Conservation (phyloP, 1,140 invertebrate genomes). For the Nephotettix cincticeps region DNA sequence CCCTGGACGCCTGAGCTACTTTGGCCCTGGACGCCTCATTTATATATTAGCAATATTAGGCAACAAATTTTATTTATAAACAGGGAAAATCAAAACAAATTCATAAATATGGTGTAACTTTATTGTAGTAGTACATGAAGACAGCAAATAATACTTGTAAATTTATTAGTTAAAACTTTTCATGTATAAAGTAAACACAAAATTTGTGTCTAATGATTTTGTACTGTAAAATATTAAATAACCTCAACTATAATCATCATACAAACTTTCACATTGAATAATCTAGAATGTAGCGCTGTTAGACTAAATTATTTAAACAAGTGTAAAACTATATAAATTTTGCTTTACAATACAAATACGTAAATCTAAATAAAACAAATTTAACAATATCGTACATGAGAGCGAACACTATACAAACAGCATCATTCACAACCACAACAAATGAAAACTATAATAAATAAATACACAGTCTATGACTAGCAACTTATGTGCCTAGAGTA, state of each 20-base stretch:
- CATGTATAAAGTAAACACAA: background rate
- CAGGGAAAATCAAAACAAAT: background rate
- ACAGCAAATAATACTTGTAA: slow-evolving; percentile 9
- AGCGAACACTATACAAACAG: slow-evolving; percentile 8
- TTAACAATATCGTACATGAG: background rate
- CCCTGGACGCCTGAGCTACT: too few relatives aligned
- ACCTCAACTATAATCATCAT: background rate
- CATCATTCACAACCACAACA: slow-evolving; percentile 19
- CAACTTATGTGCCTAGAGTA: slow-evolving; percentile 16
- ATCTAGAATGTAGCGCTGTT: background rate
- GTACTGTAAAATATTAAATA: background rate
- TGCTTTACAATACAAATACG: background rate
- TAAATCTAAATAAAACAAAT: background rate
- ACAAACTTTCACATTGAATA: background rate
- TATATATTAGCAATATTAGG: too few relatives aligned
- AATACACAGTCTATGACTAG: slow-evolving; percentile 16
- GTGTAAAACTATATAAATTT: background rate
- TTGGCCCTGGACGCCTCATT: too few relatives aligned
- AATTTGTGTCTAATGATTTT: slow-evolving; percentile 13
- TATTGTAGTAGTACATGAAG: slow-evolving; percentile 15
- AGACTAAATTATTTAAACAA: background rate
- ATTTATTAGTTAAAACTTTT: background rate
- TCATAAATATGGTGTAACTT: slow-evolving; percentile 12
- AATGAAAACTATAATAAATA: slow-evolving; percentile 16
- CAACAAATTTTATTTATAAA: background rate